These are phyloP conservation scores for Drosophila serrata DNA, from an alignment of 1,140 invertebrate species.

Conservation along the genomic window DNA sequence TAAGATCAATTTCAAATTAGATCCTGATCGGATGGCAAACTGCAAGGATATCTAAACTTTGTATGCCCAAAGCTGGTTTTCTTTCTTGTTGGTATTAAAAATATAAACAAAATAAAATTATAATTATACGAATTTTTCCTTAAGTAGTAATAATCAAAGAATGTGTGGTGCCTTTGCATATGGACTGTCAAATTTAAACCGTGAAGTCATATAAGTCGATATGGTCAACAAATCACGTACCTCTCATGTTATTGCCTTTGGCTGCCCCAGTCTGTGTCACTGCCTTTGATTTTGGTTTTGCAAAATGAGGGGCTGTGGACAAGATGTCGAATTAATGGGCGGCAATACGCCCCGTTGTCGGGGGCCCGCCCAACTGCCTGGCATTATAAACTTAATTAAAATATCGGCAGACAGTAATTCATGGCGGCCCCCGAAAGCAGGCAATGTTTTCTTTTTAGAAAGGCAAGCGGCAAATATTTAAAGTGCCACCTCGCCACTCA, in stretches of 20 bases:
- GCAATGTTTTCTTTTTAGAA: slow-evolving; percentile 54
- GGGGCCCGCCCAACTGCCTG: slow-evolving; percentile 35
- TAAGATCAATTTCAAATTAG: background rate
- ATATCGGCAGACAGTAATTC: slow-evolving; percentile 66
- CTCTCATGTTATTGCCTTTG: slow-evolving; percentile 70
- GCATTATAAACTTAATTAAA: slow-evolving; percentile 82
- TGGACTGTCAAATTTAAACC: slow-evolving; percentile 65
- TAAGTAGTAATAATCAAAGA: background rate
- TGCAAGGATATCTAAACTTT: background rate
- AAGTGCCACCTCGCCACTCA: slow-evolving; percentile 24
- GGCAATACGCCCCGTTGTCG: slow-evolving; percentile 26
- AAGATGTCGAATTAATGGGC: slow-evolving; percentile 32
- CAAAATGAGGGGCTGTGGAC: slow-evolving; percentile 22
- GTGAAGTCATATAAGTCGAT: slow-evolving; percentile 70
- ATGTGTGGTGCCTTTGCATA: slow-evolving; percentile 25
- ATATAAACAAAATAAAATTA: background rate
- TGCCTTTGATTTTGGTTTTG: slow-evolving; percentile 67
- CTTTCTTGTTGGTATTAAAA: background rate
- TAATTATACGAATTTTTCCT: background rate
- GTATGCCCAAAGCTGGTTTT: background rate
- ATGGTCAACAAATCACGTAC: slow-evolving; percentile 79
- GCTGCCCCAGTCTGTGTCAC: slow-evolving; percentile 58
- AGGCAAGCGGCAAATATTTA: slow-evolving; percentile 47
- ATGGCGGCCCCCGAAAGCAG: slow-evolving; percentile 43
- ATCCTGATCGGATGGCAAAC: background rate